Evolutionary conservation across 2,113 vertebrate genomes (phyloP).

Genomic region (Herpetotheres cachinnans): DNA sequence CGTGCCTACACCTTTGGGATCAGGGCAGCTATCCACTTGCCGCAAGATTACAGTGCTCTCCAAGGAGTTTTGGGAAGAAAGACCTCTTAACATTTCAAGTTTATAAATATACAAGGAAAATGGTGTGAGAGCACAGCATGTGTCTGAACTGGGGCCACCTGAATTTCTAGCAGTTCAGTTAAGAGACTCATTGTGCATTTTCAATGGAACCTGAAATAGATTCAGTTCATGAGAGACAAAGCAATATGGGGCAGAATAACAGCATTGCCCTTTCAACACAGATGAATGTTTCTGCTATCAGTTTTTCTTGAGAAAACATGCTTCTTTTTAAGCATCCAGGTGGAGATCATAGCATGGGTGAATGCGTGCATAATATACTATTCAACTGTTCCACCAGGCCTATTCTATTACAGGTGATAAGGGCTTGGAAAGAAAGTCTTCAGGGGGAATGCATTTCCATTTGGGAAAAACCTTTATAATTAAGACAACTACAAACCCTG

Average conservation of each 20-base stretch:
- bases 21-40: background rate
- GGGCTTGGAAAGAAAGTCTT: background rate
- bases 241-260: slow-evolving; percentile 19
- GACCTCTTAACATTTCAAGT: slow-evolving; percentile 32
- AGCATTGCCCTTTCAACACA: background rate
- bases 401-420: slow-evolving; percentile 27
- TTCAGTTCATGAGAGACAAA: slow-evolving; percentile 54
- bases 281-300: background rate
- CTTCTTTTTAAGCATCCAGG: background rate
- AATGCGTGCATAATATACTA: slow-evolving; percentile 42
- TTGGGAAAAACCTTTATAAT: background rate
- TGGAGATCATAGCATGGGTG: slow-evolving; percentile 13
- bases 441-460: background rate
- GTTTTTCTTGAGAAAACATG: slow-evolving; percentile 20
- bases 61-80: background rate
- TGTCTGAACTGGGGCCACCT: slow-evolving; percentile 46
- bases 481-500: background rate
- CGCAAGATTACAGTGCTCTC: background rate
- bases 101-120: slow-evolving; percentile 52
- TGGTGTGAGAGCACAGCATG: background rate
- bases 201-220: slow-evolving; percentile 68
- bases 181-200: slow-evolving; percentile 50
- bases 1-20: background rate
- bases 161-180: slow-evolving; percentile 40
- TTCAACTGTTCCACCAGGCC: background rate